Evolutionary conservation across 2,888 invertebrate species (phyloP), one percentile per base, ranked within the genome.

Genomic region (Amaurobius ferox): DNA sequence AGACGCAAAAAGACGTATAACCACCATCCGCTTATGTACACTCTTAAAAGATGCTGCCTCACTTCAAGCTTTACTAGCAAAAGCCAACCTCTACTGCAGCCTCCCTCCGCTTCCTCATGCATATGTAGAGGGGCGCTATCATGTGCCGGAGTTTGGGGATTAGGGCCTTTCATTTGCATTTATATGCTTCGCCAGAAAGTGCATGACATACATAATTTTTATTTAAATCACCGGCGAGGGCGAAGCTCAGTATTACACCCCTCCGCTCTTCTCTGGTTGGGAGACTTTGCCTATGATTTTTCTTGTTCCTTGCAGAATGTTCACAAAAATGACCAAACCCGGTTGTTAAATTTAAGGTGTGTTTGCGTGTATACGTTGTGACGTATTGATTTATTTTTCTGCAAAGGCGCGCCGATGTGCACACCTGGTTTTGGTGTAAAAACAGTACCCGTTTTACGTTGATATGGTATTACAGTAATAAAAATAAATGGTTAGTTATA

Each of bases 101-200:
- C 35, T 44, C 44, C n/a, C 13, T 16, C 23, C 16, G 64, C 6
- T 11, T 9, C 71, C 64, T 86, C 86, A 86, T 86, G 79, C 86
- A 86, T 86, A 86, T 86, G 86, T 73, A 86, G 79, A 76, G 76
- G 48, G 62, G 86, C 66, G 79, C 64, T 80, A 86, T 86, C 73
- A 62, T 44, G 70, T 61, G 76, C 61, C 39, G 62, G 64, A 23
- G 44, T 23, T 29, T 28, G 28, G 66, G 68, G 73, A 68, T 77
- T 79, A 79, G 64, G 79, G 79, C 64, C 66, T 76, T 86, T 86
- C 86, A 86, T 86, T 86, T 86, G 86, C 86, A 86, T 86, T 86
- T 86, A 86, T 86, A 86, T 86, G 86, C 86, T 66, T 79, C 79
- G 79, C 64, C 79, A 40, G 79, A 80, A 86, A 86, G 86, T 73